Evolutionary conservation across 2,797 vertebrate genomes (phyloP), one percentile per base, ranked within the genome.

Genomic region (Sebastes itinus): DNA sequence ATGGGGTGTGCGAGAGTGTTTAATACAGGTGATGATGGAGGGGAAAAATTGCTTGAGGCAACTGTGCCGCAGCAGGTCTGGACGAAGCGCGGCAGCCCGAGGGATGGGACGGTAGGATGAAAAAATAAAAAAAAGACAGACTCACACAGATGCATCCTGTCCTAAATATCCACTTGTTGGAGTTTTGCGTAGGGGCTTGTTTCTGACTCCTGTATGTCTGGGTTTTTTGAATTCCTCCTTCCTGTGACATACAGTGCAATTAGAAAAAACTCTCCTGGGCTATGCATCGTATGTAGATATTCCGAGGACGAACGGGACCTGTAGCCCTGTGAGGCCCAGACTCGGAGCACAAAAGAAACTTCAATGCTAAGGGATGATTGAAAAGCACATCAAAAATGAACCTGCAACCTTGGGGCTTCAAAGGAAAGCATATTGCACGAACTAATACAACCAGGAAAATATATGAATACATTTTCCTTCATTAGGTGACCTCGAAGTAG

Each of bases 401-500:
- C 90, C 80, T 82, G 87, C 88, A 89, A 94, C 93, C 89, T 92
- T 89, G 85, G 85, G 87, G 90, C 89, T 94, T 95, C 91, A 94
- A 95, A 96, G 89, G 78, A 46, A 92, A 86, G 88, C 84, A 92
- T 90, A 94, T 87, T 87, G 86, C 78, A 14, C 61, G 60, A 80
- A 92, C 90, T 95, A 95, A 94, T 94, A 89, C 90, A 92, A 87
- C 87, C 78, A 89, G 89, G 67, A 89, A 93, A 94, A 93, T 92
- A 94, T 90, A 89, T 93, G 89, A 94, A 95, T 95, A 89, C 84
- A 89, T 93, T 92, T 93, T 80, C 76, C 89, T 88, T 94, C 89
- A 95, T 95, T 94, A 94, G 85, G 80, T 94, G 94, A 93, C 94
- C 93, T 95, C 89, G 86, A 92, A 92, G 89, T 92, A 88, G 92